Percentiles rank a stretch among this genome's conserved stretches.
Conservation (phyloP, 2,797 vertebrate species). For the Rachycentron canadum region DNA sequence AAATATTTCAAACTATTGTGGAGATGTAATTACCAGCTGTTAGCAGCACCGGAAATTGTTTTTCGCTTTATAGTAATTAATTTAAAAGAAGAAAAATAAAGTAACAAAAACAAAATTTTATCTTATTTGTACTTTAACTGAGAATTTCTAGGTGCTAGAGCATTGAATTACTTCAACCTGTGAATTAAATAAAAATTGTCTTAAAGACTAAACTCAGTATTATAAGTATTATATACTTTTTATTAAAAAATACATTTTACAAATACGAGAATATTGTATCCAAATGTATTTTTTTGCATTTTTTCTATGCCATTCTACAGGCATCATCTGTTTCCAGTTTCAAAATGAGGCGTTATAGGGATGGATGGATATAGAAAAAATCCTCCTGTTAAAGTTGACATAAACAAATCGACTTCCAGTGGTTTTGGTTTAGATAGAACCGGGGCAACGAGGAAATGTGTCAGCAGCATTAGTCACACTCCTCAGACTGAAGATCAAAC, state of each 20-base stretch:
- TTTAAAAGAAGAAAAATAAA: no score
- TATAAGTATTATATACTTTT: no score
- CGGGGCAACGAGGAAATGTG: conserved; percentile 57
- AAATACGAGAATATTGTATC: background rate
- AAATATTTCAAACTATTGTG: no score
- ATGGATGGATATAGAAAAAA: conserved; percentile 14
- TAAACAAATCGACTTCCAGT: conserved; percentile 55
- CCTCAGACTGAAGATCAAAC: conserved; percentile 62
- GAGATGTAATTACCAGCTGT: no score
- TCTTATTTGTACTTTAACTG: no score
- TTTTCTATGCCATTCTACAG: background rate
- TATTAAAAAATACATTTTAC: background rate
- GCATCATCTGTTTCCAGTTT: conserved; percentile 5
- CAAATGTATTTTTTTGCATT: background rate
- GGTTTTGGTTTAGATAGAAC: conserved; percentile 60
- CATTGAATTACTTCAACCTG: no score
- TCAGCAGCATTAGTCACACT: conserved; percentile 65
- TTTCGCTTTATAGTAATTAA: no score
- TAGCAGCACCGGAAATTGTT: no score
- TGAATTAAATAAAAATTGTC: no score
- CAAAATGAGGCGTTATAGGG: background rate
- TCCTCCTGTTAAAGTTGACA: conserved; percentile 51
- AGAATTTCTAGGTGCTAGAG: no score
- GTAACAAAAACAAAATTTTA: no score
- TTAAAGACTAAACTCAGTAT: no score